Evolutionary conservation across 2,888 invertebrate genomes (phyloP), one percentile per base, ranked within the genome.

Genomic region (Chrysopilus asiliformis): DNA sequence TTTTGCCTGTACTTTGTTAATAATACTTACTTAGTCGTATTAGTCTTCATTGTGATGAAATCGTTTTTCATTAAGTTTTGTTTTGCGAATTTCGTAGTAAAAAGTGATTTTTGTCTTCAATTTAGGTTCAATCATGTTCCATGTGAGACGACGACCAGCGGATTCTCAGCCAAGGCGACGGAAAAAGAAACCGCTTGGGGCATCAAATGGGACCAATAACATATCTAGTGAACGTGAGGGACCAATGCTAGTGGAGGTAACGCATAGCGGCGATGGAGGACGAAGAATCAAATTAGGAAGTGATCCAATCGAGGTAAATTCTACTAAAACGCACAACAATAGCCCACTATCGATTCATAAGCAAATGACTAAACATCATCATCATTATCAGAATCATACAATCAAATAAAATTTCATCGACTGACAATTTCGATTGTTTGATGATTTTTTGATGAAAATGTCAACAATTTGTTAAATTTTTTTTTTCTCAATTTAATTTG

Each of bases 51-150:
- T n/a, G n/a, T n/a, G n/a, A n/a, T n/a, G n/a, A n/a, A n/a, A n/a
- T n/a, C n/a, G n/a, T n/a, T n/a, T n/a, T n/a, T n/a, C n/a, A n/a
- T n/a, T n/a, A n/a, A n/a, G n/a, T n/a, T n/a, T n/a, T n/a, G n/a
- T n/a, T n/a, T n/a, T n/a, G n/a, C n/a, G n/a, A n/a, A n/a, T n/a
- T n/a, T n/a, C n/a, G 22, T 22, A 10, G 22, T 22, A 22, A 22
- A 22, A 22, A 22, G 7, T 10, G 22, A 22, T 22, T 22, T 22
- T 22, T 10, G 7, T 22, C 22, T 22, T 22, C 10, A 10, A 22
- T 53, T 34, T 66, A 87, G 93, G 93, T 65, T 90, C 90, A 55
- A 85, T 95, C 58, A 94, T 93, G 84, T 95, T 95, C 65, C 94
- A 95, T 68, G 87, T 95, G 60, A 75, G 91, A 56, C 74, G 90